phyloP scores from a whole-genome alignment of 2,888 invertebrate genomes.

The Timema podura region DNA sequence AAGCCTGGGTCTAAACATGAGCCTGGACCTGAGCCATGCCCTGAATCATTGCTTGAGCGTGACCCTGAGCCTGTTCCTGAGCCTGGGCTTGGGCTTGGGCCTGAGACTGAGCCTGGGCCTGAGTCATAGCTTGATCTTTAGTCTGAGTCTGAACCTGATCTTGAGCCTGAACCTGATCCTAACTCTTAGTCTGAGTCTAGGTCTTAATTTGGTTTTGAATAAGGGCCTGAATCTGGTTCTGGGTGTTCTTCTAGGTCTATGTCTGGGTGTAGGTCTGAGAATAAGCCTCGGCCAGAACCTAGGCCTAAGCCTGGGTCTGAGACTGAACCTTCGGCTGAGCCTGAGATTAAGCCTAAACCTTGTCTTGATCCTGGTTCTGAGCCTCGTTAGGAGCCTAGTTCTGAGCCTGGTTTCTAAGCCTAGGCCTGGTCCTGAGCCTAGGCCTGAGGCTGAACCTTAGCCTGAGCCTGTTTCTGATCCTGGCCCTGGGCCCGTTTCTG shows the following conservation, averaged over 20 bases:
- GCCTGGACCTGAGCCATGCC: slow-evolving; percentile 18
- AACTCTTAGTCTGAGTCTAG: background rate
- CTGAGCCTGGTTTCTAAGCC: slow-evolving; percentile 10
- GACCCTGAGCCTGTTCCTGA: background rate
- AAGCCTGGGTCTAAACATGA: slow-evolving; percentile 32
- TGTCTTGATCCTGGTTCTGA: background rate
- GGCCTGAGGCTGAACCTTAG: slow-evolving; percentile 1
- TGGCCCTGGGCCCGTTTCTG: background rate
- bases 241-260: background rate
- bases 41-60: slow-evolving; percentile 21
- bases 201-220: background rate
- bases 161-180: background rate
- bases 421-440: slow-evolving; percentile 30
- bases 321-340: slow-evolving; percentile 30
- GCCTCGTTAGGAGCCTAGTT: slow-evolving; percentile 6
- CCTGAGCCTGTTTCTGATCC: slow-evolving; percentile 10
- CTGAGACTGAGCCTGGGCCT: slow-evolving; percentile 5
- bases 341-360: slow-evolving; percentile 19
- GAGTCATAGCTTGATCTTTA: background rate
- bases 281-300: slow-evolving; percentile 22
- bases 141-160: background rate
- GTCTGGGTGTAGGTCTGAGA: slow-evolving; percentile 12
- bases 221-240: background rate
- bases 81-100: background rate
- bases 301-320: slow-evolving; percentile 32